Base-by-base conservation (phyloP, 2,797 vertebrate species). In the Gambusia yucatana region DNA sequence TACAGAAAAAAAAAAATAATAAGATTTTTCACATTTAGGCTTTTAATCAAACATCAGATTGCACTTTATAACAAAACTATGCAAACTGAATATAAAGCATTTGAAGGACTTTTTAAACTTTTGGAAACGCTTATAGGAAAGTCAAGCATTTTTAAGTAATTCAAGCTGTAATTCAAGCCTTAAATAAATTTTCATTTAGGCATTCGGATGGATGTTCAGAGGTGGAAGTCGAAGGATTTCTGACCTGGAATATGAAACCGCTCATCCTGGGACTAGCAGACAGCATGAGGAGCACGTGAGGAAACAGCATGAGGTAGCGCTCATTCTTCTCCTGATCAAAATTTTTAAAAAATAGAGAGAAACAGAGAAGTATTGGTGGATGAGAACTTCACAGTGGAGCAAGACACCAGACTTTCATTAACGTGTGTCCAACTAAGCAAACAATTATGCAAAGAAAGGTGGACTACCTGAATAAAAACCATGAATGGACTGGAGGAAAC, bases 211-310 rank as follows among this genome's bases (percentile, higher is more conserved):
- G 39, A 55, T 30, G 3, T 41, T 36, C 41, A 59, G 9, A 57
- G 52, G 25, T 57, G 52, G 10, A 28, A 16, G 28, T 28, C 33
- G 0, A 22, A 36, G 41, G 6, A 74, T 73, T 52, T 73, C 85
- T 78, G 89, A 99, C 98, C 98, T 99, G 98, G 93, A 98, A 99
- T 85, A 99, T 99, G 93, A 99, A 99, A 30, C 98, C 98, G 77
- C 98, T 99, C 98, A 99, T 99, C 90, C 98, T 96, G 50, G 98
- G 97, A 87, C 98, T 99, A 84, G 98, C 98, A 83, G 98, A 99
- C 88, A 99, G 85, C 97, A 99, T 97, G 44, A 99, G 96, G 83
- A 99, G 96, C 84, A 98, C 95, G 75, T 97, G 97, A 77, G 98
- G 97, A 91, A 99, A 99, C 77, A 99, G 97, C 77, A 99, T 96